Percentiles rank a stretch among this genome's conserved stretches.
phyloP scores from a whole-genome alignment of 2,797 vertebrate genomes.

The Gadopsis bispinosus region DNA sequence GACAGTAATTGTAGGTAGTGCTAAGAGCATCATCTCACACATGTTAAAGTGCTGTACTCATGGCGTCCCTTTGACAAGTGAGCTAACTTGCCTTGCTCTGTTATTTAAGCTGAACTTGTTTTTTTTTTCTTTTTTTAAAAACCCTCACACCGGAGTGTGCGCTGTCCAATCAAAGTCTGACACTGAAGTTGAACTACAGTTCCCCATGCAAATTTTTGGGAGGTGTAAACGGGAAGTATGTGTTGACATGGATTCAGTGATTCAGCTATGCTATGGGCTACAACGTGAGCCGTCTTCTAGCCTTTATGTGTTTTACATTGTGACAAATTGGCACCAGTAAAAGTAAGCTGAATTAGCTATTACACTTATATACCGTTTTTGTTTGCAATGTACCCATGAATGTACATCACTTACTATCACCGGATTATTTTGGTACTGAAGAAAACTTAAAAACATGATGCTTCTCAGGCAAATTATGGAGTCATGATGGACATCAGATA shows the following conservation, averaged over 20 bases:
- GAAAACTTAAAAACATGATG: not conserved
- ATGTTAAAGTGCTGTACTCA: conserved; percentile 68
- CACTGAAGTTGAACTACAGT: not conserved
- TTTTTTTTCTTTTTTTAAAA: conserved; percentile 19
- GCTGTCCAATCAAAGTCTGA: conserved; percentile 42
- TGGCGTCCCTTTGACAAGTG: conserved; percentile 65
- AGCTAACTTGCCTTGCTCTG: conserved; percentile 46
- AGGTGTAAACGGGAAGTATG: not conserved
- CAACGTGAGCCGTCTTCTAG: not conserved
- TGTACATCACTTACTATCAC: not conserved
- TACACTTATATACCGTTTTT: not conserved
- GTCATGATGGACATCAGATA: not conserved
- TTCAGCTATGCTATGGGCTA: not conserved
- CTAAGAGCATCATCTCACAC: conserved; percentile 73
- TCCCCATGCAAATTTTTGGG: not conserved
- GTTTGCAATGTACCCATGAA: not conserved
- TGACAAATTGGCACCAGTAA: not conserved
- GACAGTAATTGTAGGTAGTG: conserved; percentile 77
- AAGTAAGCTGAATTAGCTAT: not conserved
- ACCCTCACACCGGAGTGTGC: conserved; percentile 18
- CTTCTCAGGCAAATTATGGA: not conserved
- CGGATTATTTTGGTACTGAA: not conserved
- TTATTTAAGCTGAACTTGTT: conserved; percentile 42
- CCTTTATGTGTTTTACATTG: not conserved
- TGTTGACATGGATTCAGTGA: not conserved